Evolutionary conservation across 1,140 invertebrate species (phyloP).

Genomic region (Drosophila nigrodunni): DNA sequence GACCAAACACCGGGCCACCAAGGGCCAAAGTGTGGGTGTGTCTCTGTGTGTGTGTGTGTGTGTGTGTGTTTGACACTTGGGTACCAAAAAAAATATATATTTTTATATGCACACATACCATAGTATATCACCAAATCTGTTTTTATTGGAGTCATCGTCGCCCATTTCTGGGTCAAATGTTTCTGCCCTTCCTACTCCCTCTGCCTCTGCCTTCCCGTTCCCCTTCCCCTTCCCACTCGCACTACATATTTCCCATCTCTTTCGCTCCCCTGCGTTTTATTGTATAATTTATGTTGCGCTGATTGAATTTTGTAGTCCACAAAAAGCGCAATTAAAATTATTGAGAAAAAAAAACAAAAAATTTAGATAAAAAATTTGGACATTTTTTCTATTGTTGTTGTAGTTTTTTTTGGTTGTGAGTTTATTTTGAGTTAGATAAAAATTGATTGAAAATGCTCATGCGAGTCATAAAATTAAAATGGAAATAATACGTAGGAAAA

Average conservation of each 20-base stretch:
- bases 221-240: neutral
- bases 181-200: neutral
- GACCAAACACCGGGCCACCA: neutral
- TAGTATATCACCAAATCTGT: slow-evolving; percentile 51
- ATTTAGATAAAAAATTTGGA: slow-evolving; percentile 41
- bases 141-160: slow-evolving; percentile 68
- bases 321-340: slow-evolving; percentile 78
- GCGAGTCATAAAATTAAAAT: slow-evolving; percentile 51
- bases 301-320: slow-evolving; percentile 72
- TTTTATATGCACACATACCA: neutral
- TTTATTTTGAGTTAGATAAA: slow-evolving; percentile 28
- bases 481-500: slow-evolving; percentile 2
- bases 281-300: slow-evolving; percentile 74
- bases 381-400: slow-evolving; percentile 14
- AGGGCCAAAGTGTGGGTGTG: slow-evolving; percentile 9
- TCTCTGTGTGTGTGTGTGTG: slow-evolving; percentile 41
- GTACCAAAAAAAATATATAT: slow-evolving; percentile 25
- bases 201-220: neutral
- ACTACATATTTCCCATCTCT: neutral
- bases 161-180: slow-evolving; percentile 70
- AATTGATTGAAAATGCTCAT: slow-evolving; percentile 43
- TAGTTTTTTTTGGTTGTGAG: neutral
- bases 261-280: slow-evolving; percentile 25
- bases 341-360: slow-evolving; percentile 44
- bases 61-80: slow-evolving; percentile 38